phyloP scores from a whole-genome alignment of 2,113 vertebrate species.

The Hucho hucho region DNA sequence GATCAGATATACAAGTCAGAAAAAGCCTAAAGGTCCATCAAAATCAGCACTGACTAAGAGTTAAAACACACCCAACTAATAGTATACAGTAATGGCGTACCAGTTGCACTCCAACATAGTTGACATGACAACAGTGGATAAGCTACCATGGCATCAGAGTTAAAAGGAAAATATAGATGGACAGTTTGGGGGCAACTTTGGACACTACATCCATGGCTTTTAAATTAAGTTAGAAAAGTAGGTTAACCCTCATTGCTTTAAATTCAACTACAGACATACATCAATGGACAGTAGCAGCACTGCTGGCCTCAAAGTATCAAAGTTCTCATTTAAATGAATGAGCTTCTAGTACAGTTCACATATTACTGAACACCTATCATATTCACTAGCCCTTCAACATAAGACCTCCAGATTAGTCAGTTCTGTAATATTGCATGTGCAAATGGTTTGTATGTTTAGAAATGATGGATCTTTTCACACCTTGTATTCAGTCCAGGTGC shows the following conservation, averaged over 20 bases:
- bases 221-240: not conserved
- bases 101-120: not conserved
- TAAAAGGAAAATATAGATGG: no score
- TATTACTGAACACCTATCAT: no score
- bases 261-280: not conserved
- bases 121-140: not conserved
- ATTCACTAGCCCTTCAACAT: slow-evolving; percentile 6
- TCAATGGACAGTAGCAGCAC: not conserved
- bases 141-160: not conserved
- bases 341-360: no score
- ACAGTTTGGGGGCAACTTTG: not conserved
- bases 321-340: not conserved
- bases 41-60: not conserved
- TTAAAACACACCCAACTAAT: slow-evolving; percentile 13
- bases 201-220: not conserved
- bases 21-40: slow-evolving; percentile 11
- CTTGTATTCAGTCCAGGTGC: not conserved
- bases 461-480: not conserved
- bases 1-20: slow-evolving; percentile 25
- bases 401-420: not conserved
- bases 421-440: not conserved
- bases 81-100: not conserved
- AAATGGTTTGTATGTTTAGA: not conserved
- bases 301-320: not conserved
- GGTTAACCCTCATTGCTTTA: no score